These are phyloP conservation scores for Polyergus mexicanus DNA, from an alignment of 1,140 invertebrate species.

Conservation along the genomic window DNA sequence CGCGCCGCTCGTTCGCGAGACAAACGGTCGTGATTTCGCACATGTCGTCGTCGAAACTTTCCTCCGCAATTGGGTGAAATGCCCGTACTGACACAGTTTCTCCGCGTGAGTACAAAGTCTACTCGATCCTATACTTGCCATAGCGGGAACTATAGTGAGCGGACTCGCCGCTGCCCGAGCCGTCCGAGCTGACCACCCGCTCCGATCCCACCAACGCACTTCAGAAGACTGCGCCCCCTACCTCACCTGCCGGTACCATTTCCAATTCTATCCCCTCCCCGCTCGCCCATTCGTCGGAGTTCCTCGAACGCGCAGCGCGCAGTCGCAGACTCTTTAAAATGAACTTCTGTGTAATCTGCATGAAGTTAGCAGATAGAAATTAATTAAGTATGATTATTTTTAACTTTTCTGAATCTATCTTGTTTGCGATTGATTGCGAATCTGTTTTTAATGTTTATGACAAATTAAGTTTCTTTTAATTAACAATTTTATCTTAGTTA, in stretches of 20 bases:
- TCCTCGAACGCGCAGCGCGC: not conserved
- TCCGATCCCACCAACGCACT: slow-evolving; percentile 65
- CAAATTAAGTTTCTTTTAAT: too few relatives aligned
- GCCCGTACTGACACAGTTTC: slow-evolving; percentile 92
- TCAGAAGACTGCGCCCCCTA: slow-evolving; percentile 58
- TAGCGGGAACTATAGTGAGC: slow-evolving; percentile 90
- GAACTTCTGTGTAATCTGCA: not conserved
- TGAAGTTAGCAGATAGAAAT: too few relatives aligned
- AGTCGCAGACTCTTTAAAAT: not conserved
- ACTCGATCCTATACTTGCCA: slow-evolving; percentile 92
- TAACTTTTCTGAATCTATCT: too few relatives aligned
- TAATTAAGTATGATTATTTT: too few relatives aligned
- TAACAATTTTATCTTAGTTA: too few relatives aligned
- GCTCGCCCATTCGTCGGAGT: not conserved
- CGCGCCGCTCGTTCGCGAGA: slow-evolving; percentile 83
- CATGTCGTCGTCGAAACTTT: slow-evolving; percentile 88
- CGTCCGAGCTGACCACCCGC: slow-evolving; percentile 69
- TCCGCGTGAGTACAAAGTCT: slow-evolving; percentile 92
- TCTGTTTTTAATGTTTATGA: too few relatives aligned
- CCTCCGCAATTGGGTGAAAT: slow-evolving; percentile 88
- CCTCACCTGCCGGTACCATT: slow-evolving; percentile 55
- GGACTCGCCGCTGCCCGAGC: slow-evolving; percentile 69
- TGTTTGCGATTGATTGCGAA: too few relatives aligned
- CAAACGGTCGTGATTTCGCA: slow-evolving; percentile 88
- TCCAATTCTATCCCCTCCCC: slow-evolving; percentile 29